phyloP scores from a whole-genome alignment of 2,797 vertebrate genomes.

The Bovichtus diacanthus region DNA sequence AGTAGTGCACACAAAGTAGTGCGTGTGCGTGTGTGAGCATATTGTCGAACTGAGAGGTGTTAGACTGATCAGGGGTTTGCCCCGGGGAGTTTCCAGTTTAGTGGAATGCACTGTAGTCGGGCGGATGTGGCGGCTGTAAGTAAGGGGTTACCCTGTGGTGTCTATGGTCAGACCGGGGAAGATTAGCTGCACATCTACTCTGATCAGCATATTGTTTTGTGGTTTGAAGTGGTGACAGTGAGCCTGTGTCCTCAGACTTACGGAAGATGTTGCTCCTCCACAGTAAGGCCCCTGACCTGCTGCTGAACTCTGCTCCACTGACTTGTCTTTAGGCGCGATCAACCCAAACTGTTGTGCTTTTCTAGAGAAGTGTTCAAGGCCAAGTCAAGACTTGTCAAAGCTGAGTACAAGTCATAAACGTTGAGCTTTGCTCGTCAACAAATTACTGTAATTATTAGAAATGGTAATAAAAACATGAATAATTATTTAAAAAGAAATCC shows the following conservation, averaged over 20 bases:
- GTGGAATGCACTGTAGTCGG: conserved; percentile 46
- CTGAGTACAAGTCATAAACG: neutral
- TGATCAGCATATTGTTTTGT: conserved; percentile 44
- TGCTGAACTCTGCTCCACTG: conserved; percentile 28
- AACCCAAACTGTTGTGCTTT: neutral
- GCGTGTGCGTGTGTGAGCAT: neutral
- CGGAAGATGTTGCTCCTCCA: neutral
- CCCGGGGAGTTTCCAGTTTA: conserved; percentile 78
- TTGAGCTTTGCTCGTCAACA: neutral
- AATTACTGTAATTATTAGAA: neutral
- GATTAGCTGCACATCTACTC: conserved; percentile 37
- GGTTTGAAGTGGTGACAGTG: conserved; percentile 58
- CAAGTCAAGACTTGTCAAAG: neutral
- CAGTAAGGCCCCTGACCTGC: conserved; percentile 3
- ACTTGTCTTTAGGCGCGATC: neutral
- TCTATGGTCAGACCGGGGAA: conserved; percentile 60
- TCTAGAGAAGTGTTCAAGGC: neutral
- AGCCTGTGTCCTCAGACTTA: conserved; percentile 21
- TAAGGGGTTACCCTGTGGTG: conserved; percentile 68
- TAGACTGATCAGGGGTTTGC: conserved; percentile 70
- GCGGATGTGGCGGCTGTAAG: conserved; percentile 72
- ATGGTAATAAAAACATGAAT: neutral
- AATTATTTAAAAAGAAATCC: neutral
- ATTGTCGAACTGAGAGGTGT: conserved; percentile 40
- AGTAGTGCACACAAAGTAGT: neutral